Evolutionary conservation across 1,140 invertebrate genomes (phyloP).

Genomic region (Drosophila navojoa): DNA sequence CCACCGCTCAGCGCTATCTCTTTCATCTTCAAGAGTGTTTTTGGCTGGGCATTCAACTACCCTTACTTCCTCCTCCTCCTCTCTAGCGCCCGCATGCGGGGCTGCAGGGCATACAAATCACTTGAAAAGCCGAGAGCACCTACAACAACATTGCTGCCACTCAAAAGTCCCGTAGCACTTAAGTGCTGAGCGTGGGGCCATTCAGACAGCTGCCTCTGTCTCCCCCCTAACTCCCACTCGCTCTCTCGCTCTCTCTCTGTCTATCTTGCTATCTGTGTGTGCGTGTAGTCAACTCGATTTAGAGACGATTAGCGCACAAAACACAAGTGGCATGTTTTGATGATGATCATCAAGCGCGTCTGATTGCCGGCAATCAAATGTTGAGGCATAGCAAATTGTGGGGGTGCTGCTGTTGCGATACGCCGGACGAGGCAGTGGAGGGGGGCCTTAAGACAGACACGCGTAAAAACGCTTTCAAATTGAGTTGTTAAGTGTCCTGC

Average conservation of each 20-base stretch:
- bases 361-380: slow-evolving; percentile 78
- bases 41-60: not conserved
- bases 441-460: slow-evolving; percentile 51
- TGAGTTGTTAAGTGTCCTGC: slow-evolving; percentile 69
- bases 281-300: slow-evolving; percentile 68
- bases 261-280: slow-evolving; percentile 16
- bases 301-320: slow-evolving; percentile 77
- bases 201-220: not conserved
- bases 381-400: slow-evolving; percentile 41
- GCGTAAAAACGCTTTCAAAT: slow-evolving; percentile 77
- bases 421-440: too few relatives aligned
- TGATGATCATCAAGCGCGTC: slow-evolving; percentile 75
- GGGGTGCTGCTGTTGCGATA: not conserved
- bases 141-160: slow-evolving; percentile 68
- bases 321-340: slow-evolving; percentile 80
- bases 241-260: not conserved
- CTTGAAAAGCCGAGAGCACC: slow-evolving; percentile 56
- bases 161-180: slow-evolving; percentile 73
- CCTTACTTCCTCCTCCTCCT: not conserved
- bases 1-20: slow-evolving; percentile 38
- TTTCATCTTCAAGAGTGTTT: slow-evolving; percentile 62
- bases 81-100: not conserved
- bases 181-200: slow-evolving; percentile 52
- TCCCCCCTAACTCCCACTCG: not conserved
- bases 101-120: slow-evolving; percentile 45